Evolutionary conservation across 2,113 vertebrate species (phyloP).

Genomic region (Pelecanus crispus): DNA sequence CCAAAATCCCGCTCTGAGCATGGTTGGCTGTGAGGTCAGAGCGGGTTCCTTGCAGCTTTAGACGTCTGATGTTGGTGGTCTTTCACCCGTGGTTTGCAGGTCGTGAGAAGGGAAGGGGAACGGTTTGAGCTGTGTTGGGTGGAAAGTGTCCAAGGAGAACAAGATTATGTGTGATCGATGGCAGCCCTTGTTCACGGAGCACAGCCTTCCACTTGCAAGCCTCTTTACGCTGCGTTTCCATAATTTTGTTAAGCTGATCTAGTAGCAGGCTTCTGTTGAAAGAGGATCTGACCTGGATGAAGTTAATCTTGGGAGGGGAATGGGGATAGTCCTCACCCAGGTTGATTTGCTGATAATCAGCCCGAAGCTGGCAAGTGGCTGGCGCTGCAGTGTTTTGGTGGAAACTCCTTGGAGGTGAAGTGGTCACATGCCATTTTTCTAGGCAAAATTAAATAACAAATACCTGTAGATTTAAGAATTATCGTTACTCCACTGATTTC

Average conservation of each 20-base stretch:
- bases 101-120: not conserved
- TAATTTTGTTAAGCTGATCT: not conserved
- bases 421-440: accelerated
- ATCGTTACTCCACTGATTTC: not conserved
- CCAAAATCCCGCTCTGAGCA: not conserved
- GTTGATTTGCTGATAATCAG: not conserved
- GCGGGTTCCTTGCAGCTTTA: accelerated
- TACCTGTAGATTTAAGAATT: not conserved
- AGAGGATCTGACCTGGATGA: not conserved
- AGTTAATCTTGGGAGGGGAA: not conserved
- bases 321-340: accelerated
- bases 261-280: not conserved
- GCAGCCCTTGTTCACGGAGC: not conserved
- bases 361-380: accelerated
- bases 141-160: not conserved
- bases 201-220: not conserved
- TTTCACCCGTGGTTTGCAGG: not conserved
- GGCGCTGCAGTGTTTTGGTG: not conserved
- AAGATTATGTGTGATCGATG: accelerated
- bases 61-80: accelerated
- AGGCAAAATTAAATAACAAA: not conserved
- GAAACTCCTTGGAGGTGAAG: not conserved
- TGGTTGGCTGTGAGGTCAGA: accelerated
- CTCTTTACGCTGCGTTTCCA: not conserved
- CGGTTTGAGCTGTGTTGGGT: not conserved